Evolutionary conservation across 1,140 invertebrate genomes (phyloP).

Genomic region (Atta colombica): DNA sequence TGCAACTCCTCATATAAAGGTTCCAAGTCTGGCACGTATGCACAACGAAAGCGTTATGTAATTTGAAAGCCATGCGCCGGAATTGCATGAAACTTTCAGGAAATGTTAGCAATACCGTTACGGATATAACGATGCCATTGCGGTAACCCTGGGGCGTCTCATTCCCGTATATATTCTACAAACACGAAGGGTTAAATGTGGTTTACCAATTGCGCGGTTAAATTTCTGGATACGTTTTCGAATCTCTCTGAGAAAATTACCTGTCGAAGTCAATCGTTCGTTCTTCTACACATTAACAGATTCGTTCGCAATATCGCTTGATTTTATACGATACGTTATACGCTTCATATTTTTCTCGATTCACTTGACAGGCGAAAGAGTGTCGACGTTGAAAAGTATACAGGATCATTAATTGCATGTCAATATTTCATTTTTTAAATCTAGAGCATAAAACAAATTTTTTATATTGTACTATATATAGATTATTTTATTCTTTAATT

Average conservation of each 20-base stretch:
- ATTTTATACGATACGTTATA: constrained; percentile 20
- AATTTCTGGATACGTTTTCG: constrained; percentile 42
- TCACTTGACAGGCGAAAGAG: neutral
- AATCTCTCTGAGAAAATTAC: constrained; percentile 50
- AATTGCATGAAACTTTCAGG: constrained; percentile 64
- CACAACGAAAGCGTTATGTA: constrained; percentile 50
- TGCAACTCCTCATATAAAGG: constrained; percentile 39
- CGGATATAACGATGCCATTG: constrained; percentile 63
- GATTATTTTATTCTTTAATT: constrained; percentile 9
- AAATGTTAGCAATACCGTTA: constrained; percentile 62
- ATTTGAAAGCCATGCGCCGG: constrained; percentile 60
- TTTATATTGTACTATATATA: constrained; percentile 12
- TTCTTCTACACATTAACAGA: constrained; percentile 41
- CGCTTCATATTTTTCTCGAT: neutral
- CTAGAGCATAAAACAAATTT: neutral
- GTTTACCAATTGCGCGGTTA: constrained; percentile 60
- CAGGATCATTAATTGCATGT: constrained; percentile 25
- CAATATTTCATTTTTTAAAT: constrained; percentile 24
- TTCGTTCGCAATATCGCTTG: constrained; percentile 18
- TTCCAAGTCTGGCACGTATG: constrained; percentile 7
- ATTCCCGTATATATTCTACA: constrained; percentile 49
- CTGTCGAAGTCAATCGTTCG: constrained; percentile 54
- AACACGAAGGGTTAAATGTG: constrained; percentile 65
- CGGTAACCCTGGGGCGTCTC: constrained; percentile 52
- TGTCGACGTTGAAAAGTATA: constrained; percentile 3